A percentile compares a stretch with the other conserved stretches of the same genome.
These are phyloP conservation scores for Odocoileus hemionus DNA, from an alignment of 2,113 vertebrate genomes.

Conservation along the genomic window DNA sequence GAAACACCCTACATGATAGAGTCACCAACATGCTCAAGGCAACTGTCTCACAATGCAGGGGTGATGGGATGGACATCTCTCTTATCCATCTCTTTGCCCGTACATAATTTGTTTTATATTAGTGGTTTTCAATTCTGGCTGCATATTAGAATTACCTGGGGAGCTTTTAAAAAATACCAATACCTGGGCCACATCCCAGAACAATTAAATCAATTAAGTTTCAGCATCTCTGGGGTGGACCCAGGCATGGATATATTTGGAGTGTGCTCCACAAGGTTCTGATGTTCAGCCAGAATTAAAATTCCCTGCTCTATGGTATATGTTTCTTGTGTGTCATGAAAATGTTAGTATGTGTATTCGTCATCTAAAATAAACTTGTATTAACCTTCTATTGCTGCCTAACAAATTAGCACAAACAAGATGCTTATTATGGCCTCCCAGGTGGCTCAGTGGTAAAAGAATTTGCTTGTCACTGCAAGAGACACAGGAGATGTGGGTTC, in stretches of 20 bases:
- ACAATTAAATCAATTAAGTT: slow-evolving; percentile 26
- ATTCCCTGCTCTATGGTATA: neutral
- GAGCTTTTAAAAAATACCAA: slow-evolving; percentile 18
- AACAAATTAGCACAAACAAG: neutral
- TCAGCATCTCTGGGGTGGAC: neutral
- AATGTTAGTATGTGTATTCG: neutral
- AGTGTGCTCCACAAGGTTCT: neutral
- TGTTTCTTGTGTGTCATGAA: neutral
- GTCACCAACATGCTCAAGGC: neutral
- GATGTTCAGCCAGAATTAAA: neutral
- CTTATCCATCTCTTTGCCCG: neutral
- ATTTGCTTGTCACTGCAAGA: neutral
- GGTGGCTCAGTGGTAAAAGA: neutral
- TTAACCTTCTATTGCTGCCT: neutral
- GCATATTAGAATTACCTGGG: slow-evolving; percentile 3
- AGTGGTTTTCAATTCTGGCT: neutral
- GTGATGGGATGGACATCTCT: neutral
- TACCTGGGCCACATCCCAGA: slow-evolving; percentile 21
- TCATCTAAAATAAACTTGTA: neutral
- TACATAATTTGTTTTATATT: neutral
- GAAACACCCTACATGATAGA: neutral
- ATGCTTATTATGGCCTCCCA: neutral
- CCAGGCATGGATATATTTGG: neutral
- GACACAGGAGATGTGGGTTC: neutral
- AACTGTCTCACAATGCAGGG: neutral